These are phyloP conservation scores for Calypte anna DNA, from an alignment of 2,113 vertebrate genomes.

Conservation along the genomic window DNA sequence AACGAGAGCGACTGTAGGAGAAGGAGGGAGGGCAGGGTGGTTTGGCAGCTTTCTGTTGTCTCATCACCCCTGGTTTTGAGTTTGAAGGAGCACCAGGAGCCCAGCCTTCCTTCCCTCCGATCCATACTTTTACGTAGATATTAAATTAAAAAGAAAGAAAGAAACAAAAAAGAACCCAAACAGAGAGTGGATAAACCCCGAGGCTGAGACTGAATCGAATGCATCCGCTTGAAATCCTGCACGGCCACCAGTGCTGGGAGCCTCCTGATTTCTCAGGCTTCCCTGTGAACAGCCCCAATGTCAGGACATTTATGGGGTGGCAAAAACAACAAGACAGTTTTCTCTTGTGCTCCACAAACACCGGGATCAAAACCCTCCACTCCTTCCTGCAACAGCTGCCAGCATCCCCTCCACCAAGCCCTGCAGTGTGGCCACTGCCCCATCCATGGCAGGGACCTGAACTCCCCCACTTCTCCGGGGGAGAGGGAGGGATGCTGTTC, in stretches of 20 bases:
- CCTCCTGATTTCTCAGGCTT: not conserved
- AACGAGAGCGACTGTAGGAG: not conserved
- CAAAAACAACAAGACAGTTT: not conserved
- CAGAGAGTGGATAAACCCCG: not conserved
- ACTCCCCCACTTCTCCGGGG: conserved; percentile 27
- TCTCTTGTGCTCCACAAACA: not conserved
- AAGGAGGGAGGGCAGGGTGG: conserved; percentile 5
- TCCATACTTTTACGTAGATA: not conserved
- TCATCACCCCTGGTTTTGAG: not conserved
- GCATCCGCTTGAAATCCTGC: not conserved
- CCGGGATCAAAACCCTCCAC: not conserved
- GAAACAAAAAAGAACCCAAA: not conserved
- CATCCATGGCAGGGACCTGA: not conserved
- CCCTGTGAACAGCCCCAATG: not conserved
- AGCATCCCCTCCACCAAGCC: not conserved
- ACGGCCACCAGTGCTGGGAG: accelerated
- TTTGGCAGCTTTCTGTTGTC: not conserved
- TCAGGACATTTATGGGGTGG: not conserved
- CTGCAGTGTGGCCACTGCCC: not conserved
- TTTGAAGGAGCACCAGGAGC: not conserved
- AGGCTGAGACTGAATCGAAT: not conserved
- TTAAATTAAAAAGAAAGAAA: not conserved
- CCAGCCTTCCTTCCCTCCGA: not conserved
- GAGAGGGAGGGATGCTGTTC: not conserved
- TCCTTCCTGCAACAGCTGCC: not conserved